Base-by-base conservation (phyloP, 2,888 invertebrate species). In the Invenusta paracnida region DNA sequence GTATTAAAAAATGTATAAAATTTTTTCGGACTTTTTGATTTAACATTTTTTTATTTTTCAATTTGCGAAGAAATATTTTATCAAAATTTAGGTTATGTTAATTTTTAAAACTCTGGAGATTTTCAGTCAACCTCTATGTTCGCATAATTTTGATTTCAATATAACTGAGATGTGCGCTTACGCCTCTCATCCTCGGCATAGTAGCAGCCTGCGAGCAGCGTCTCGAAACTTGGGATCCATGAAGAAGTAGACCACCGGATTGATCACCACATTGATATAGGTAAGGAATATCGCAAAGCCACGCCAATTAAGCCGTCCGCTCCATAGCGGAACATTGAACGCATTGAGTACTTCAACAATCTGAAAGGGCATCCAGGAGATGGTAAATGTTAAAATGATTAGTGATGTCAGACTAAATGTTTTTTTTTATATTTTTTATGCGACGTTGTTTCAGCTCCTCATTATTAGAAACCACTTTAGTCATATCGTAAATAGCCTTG, bases 281-380 rank as follows among this genome's bases (percentile, higher is more conserved):
- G 73, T 23, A 13, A 73, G 5, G 2, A 73, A 73, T 13, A 25
- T 23, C 2, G 73, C 11, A 73, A 73, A 25, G 5, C 23, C 11
- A 13, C 73, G 5, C 73, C 17, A 73, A 23, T 73, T 5, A n/a
- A 73, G 25, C 2, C 73, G 73, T n/a, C 73, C 73, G 27, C 2
- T 25, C 5, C 5, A 5, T 23, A 73, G 5, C 2, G 5, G 5
- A 13, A 73, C 25, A 73, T 73, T 73, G 23, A 73, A 23, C 5
- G 27, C 73, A 73, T 73, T 13, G 17, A 73, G 23, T n/a, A 73
- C 23, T 73, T 73, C 73, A 23, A 23, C 25, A 73, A 73, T 23
- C 23, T 73, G 73, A 73, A 73, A 73, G 11, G 73, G 73, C 73
- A 73, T 73, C 73, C 73, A 73, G 23, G 73, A 73, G 2, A 73